These are phyloP conservation scores for Aspidoscelis tigris DNA, from an alignment of 2,113 vertebrate species.

Conservation along the genomic window DNA sequence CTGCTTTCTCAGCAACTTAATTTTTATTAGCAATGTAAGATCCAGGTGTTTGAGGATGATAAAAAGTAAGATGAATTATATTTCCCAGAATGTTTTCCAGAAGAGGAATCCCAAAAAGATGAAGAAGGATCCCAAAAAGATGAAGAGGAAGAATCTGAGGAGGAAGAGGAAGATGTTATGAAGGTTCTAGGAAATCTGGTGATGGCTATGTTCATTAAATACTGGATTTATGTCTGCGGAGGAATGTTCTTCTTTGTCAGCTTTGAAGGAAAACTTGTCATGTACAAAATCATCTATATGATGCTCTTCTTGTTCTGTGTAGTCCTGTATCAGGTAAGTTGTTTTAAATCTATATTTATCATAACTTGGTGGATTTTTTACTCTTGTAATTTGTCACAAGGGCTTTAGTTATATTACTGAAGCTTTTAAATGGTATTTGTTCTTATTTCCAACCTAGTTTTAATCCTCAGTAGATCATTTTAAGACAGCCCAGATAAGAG, in stretches of 20 bases:
- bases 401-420: not conserved
- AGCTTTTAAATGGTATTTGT: not conserved
- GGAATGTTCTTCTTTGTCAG: conserved; percentile 99
- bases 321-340: conserved; percentile 93
- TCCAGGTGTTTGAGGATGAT: not conserved
- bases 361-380: not conserved
- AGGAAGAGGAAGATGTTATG: conserved; percentile 89
- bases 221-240: conserved; percentile 97
- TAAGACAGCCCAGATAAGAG: no score
- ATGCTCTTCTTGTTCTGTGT: conserved; percentile 97
- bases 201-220: conserved; percentile 95
- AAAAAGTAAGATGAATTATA: not conserved
- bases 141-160: conserved; percentile 71
- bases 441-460: not conserved
- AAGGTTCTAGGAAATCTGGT: conserved; percentile 92
- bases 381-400: rapidly evolving
- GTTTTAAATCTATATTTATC: not conserved
- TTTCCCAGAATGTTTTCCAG: conserved; percentile 8
- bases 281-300: conserved; percentile 99
- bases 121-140: conserved; percentile 6
- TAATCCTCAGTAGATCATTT: no score
- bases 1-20: not conserved
- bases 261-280: conserved; percentile 94
- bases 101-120: not conserved
- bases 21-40: not conserved